Evolutionary conservation across 2,113 vertebrate species (phyloP).

Genomic region (Cnemophilus loriae): DNA sequence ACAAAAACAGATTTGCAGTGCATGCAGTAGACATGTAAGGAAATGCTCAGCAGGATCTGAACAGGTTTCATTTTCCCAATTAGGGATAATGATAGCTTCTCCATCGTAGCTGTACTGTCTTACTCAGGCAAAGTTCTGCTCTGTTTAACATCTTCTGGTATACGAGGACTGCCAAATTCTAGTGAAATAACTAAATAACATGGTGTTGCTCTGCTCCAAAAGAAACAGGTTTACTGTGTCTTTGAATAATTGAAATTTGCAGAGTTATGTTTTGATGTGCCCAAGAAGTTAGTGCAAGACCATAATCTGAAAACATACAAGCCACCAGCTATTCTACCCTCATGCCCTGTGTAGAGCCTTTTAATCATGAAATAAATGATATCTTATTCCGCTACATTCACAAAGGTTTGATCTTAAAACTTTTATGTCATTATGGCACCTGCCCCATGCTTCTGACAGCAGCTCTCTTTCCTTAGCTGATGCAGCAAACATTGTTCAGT

Average conservation of each 20-base stretch:
- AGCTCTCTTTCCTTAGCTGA: background rate
- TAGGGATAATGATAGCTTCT: background rate
- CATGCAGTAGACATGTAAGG: background rate
- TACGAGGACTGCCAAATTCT: fast-evolving
- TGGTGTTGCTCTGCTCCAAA: background rate
- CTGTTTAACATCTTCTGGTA: background rate
- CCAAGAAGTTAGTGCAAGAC: background rate
- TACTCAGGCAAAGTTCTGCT: background rate
- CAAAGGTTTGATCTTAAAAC: background rate
- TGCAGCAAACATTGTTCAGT: background rate
- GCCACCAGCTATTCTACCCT: background rate
- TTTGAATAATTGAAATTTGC: background rate
- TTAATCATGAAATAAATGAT: background rate
- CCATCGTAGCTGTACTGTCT: background rate
- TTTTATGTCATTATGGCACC: background rate
- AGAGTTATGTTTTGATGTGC: background rate
- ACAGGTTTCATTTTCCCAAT: background rate
- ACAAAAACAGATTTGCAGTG: background rate
- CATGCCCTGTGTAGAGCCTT: background rate
- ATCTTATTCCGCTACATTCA: background rate
- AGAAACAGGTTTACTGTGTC: background rate
- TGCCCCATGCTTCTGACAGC: background rate
- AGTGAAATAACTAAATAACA: background rate
- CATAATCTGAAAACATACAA: background rate
- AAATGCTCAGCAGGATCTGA: background rate